phyloP scores from a whole-genome alignment of 2,888 invertebrate genomes.

The Orchesellides sinensis region DNA sequence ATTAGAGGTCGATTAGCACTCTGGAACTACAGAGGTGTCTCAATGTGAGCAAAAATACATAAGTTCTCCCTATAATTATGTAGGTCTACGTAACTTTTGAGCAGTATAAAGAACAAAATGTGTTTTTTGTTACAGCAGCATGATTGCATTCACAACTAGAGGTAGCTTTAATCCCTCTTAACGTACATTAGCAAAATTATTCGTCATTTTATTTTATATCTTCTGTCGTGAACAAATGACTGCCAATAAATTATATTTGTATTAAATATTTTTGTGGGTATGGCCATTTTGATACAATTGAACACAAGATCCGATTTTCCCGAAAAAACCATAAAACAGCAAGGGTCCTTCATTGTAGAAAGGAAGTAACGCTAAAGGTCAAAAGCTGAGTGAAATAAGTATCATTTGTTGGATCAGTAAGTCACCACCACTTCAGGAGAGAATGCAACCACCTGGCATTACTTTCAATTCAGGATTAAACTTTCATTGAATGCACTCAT shows the following conservation, averaged over 20 bases:
- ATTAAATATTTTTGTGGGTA: conserved; percentile 17
- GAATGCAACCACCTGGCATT: not conserved
- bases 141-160: not conserved
- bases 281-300: conserved; percentile 1
- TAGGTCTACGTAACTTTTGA: too few species aligned
- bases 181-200: not conserved
- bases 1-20: too few species aligned
- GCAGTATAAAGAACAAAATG: too few species aligned
- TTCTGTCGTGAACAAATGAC: conserved; percentile 43
- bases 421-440: not conserved
- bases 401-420: not conserved
- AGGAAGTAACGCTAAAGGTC: conserved; percentile 25
- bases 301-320: conserved; percentile 25
- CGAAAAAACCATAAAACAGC: conserved; percentile 62
- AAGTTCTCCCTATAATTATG: too few species aligned
- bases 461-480: not conserved
- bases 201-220: too few species aligned
- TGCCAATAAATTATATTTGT: conserved; percentile 41
- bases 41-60: too few species aligned
- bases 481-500: too few species aligned
- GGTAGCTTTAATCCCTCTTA: not conserved
- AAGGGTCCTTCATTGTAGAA: conserved; percentile 24
- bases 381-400: not conserved
- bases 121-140: too few species aligned
- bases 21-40: too few species aligned